Percentiles rank a stretch among this genome's conserved stretches.
phyloP scores from a whole-genome alignment of 1,140 invertebrate genomes.

The Conus ventricosus region DNA sequence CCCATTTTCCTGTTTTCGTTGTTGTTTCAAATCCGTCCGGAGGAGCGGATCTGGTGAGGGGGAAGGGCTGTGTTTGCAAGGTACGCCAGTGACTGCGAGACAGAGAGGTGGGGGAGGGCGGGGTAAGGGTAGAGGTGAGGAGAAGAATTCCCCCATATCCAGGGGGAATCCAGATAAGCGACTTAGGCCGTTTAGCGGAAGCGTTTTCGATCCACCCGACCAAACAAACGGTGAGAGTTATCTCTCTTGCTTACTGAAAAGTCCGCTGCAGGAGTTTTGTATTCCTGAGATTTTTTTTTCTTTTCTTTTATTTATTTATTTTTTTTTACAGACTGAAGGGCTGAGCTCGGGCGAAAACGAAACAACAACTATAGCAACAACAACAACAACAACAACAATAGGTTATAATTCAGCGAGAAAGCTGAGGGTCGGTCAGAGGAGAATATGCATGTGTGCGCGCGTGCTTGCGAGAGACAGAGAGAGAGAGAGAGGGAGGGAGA shows the following conservation, averaged over 20 bases:
- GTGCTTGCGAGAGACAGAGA: too few relatives aligned
- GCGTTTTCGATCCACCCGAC: constrained; percentile 35
- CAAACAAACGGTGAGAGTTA: constrained; percentile 36
- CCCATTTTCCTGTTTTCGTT: too few relatives aligned
- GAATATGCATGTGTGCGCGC: too few relatives aligned
- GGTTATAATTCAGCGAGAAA: too few relatives aligned
- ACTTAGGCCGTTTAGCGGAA: constrained; percentile 25
- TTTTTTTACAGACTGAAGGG: not conserved
- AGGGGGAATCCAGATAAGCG: constrained; percentile 31
- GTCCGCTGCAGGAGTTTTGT: not conserved
- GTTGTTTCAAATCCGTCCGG: not conserved
- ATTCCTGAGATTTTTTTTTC: not conserved
- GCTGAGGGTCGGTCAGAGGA: too few relatives aligned
- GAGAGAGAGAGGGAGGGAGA: too few relatives aligned
- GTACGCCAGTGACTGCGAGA: not conserved
- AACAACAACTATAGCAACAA: too few relatives aligned
- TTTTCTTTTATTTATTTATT: too few relatives aligned
- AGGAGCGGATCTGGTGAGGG: not conserved
- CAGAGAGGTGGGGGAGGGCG: not conserved
- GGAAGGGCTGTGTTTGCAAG: not conserved
- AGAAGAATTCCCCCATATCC: constrained; percentile 32
- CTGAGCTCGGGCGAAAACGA: too few relatives aligned
- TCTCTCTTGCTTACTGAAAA: constrained; percentile 26
- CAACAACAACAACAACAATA: too few relatives aligned
- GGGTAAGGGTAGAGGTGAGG: not conserved